Evolutionary conservation across 2,113 vertebrate genomes (phyloP), one percentile per base, ranked within the genome.

Genomic region (Sorex araneus): DNA sequence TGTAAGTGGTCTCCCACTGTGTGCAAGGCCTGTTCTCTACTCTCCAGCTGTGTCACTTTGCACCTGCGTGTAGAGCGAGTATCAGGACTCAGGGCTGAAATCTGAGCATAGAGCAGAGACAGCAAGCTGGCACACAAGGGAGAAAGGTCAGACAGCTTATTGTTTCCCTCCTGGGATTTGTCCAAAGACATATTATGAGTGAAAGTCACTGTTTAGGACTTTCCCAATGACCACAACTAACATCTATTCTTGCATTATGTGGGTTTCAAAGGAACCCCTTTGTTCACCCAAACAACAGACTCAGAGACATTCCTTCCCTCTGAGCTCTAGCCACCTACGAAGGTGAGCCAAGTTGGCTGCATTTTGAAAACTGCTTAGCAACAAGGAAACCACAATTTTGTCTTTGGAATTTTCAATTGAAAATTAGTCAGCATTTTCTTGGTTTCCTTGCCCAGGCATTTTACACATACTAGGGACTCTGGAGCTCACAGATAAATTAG

Each of bases 191-290:
- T 18, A 9, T 36, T 34, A 79, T 43, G 57, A 34, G 28, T 12
- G 76, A 80, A 80, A 74, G 50, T 36, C 66, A 76, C 75, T 71
- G 23, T 36, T 87, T 63, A 82, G 73, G 89, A 93, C 76, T 95
- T 96, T 96, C 89, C 96, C 94, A 87, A 32, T 28, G 34, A 30
- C 32, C 64, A 18, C 96, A 89, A 97, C 84, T 91, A 90, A 96
- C 18, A 60, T 28, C 73, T 91, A 54, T 16, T 76, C 34, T 15
- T 87, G 10, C n/a, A 25, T 71, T 74, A 6, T 84, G 30, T 36
- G 23, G 32, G 12, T 10, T 81, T 93, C 50, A 84, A 43, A 91
- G 75, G 10, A 36, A 21, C n/a, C 43, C 70, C 66, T 88, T 89
- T 90, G 66, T 93, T 83, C 60, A 64, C 50, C 40, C 47, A 50